These are phyloP conservation scores for Syngnathus typhle DNA, from an alignment of 2,113 vertebrate genomes.

Conservation along the genomic window DNA sequence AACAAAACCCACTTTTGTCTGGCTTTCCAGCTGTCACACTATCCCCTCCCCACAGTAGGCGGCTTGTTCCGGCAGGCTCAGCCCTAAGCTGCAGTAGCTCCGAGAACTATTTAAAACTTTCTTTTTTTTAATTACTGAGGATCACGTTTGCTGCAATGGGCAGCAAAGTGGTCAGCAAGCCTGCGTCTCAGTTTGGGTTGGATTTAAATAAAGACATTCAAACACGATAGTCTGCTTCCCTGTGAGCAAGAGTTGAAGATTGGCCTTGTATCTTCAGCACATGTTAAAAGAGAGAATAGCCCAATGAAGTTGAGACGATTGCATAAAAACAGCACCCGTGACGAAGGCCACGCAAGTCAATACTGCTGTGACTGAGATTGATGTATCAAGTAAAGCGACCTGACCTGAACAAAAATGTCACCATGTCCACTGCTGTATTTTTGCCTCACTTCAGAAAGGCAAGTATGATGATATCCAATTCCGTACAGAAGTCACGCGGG, in stretches of 20 bases:
- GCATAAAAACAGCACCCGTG: conserved; percentile 47
- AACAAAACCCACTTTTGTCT: conserved; percentile 65
- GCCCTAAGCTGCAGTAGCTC: conserved; percentile 25
- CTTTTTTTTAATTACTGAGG: neutral
- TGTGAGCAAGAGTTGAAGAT: conserved; percentile 12
- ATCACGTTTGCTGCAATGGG: neutral
- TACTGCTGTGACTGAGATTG: conserved; percentile 23
- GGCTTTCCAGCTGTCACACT: conserved; percentile 56
- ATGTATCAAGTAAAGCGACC: neutral
- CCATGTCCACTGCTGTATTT: neutral
- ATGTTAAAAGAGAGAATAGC: conserved; percentile 7
- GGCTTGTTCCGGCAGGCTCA: conserved; percentile 55
- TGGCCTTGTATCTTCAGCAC: conserved; percentile 24
- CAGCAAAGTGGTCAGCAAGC: too few species aligned
- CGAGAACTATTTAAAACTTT: conserved; percentile 22
- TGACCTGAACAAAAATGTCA: neutral
- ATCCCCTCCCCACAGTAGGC: conserved; percentile 60
- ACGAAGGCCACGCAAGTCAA: conserved; percentile 33
- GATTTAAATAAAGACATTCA: conserved; percentile 56
- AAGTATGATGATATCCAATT: conserved; percentile 83
- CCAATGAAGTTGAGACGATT: conserved; percentile 25
- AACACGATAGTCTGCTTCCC: conserved; percentile 30
- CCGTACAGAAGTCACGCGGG: conserved; percentile 79
- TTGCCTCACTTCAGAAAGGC: conserved; percentile 61
- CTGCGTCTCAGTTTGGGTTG: neutral